Evolutionary conservation across 2,797 vertebrate genomes (phyloP).

Genomic region (Alauda arvensis): DNA sequence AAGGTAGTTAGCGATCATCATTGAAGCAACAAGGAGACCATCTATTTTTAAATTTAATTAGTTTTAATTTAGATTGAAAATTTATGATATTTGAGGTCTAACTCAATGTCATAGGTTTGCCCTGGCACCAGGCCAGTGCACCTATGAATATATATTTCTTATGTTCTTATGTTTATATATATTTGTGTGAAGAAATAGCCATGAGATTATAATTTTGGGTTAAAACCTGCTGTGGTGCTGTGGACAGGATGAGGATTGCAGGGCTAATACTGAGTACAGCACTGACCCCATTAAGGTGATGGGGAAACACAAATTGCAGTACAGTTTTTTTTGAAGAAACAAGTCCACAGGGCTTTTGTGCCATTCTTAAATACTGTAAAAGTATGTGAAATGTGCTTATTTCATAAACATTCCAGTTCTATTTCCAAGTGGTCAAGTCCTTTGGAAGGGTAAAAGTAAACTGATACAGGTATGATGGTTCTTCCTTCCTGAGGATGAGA

Average conservation of each 20-base stretch:
- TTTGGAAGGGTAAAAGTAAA: background rate
- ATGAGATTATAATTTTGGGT: background rate
- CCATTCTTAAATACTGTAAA: background rate
- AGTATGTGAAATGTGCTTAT: background rate
- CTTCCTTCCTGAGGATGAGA: background rate
- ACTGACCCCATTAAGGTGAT: background rate
- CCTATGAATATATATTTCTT: too few species aligned
- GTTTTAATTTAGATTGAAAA: background rate
- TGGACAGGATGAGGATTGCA: background rate
- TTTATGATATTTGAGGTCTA: background rate
- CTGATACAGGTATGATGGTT: background rate
- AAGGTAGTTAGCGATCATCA: background rate
- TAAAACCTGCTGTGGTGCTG: background rate
- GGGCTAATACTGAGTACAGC: accelerated
- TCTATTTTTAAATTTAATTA: background rate
- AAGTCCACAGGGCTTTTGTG: background rate
- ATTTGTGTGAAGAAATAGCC: background rate
- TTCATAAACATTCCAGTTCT: background rate
- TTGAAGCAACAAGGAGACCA: background rate
- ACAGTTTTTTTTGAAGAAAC: background rate
- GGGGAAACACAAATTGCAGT: background rate
- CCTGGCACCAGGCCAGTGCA: too few species aligned
- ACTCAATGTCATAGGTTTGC: too few species aligned
- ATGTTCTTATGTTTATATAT: too few species aligned
- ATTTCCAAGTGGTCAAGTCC: background rate